These are phyloP conservation scores for Zapornia atra DNA, from an alignment of 2,113 vertebrate species.

Conservation along the genomic window DNA sequence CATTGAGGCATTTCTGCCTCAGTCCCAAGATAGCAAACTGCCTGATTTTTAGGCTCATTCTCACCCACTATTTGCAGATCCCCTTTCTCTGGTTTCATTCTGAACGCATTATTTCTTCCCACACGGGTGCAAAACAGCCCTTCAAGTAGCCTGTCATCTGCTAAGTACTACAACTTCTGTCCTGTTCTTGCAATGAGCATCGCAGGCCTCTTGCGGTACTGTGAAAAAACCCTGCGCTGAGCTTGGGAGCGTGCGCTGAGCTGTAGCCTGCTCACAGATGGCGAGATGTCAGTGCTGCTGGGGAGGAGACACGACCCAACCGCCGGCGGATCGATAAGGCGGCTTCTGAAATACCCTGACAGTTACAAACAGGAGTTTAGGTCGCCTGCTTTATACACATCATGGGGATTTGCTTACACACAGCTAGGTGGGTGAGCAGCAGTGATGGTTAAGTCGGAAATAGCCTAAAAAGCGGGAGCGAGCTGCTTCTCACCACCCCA, in stretches of 20 bases:
- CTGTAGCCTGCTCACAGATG: neutral
- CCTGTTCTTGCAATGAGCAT: neutral
- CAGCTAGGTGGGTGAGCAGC: neutral
- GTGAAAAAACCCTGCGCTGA: neutral
- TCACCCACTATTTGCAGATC: conserved; percentile 18
- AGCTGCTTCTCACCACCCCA: neutral
- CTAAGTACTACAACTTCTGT: neutral
- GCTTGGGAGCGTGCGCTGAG: neutral
- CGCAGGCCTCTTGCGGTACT: neutral
- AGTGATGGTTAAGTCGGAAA: neutral
- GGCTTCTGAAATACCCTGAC: neutral
- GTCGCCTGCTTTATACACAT: neutral
- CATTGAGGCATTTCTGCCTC: conserved; percentile 49
- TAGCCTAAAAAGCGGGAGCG: neutral
- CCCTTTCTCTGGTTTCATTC: conserved; percentile 50
- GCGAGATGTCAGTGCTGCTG: neutral
- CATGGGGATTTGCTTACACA: neutral
- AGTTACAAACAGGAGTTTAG: neutral
- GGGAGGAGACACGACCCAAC: neutral
- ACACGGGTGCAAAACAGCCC: neutral
- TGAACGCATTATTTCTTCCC: neutral
- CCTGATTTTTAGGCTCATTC: neutral
- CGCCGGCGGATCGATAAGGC: neutral
- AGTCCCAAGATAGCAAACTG: conserved; percentile 21
- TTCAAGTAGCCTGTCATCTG: neutral